A percentile compares a stretch with the other conserved stretches of the same genome.
phyloP scores from a whole-genome alignment of 2,888 invertebrate species.

The Acleris sparsana region DNA sequence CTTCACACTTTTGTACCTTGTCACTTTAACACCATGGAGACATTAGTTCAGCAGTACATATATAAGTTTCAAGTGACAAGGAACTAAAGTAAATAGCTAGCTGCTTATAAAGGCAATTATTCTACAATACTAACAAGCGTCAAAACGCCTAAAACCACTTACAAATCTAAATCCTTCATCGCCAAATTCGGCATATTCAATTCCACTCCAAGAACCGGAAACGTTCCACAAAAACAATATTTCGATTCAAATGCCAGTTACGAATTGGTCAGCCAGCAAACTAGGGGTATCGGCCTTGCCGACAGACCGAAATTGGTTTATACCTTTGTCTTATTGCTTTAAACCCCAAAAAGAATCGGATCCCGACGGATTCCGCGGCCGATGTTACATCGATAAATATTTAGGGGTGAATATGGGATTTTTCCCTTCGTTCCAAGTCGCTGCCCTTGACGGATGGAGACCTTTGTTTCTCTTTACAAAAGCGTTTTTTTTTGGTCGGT shows the following conservation, averaged over 20 bases:
- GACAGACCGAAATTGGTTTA: constrained; percentile 61
- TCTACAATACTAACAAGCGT: too few species aligned
- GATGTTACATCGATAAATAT: constrained; percentile 32
- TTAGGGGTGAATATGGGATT: constrained; percentile 36
- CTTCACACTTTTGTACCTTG: too few species aligned
- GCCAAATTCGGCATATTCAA: too few species aligned
- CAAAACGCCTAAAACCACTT: too few species aligned
- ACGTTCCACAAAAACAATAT: not conserved
- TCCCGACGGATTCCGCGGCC: constrained; percentile 32
- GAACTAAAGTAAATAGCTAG: too few species aligned
- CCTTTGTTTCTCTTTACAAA: not conserved
- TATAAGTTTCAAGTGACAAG: too few species aligned
- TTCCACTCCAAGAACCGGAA: too few species aligned
- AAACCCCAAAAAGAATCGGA: constrained; percentile 47
- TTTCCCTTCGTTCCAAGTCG: constrained; percentile 10
- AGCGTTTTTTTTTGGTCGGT: too few species aligned
- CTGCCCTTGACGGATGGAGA: constrained; percentile 4
- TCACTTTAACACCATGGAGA: too few species aligned
- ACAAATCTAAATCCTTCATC: too few species aligned
- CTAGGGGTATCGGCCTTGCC: constrained; percentile 48
- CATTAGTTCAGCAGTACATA: too few species aligned
- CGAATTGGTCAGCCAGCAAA: constrained; percentile 56
- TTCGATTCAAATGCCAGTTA: constrained; percentile 14
- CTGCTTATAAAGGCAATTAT: too few species aligned
- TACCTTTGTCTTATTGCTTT: constrained; percentile 64